Evolutionary conservation across 2,797 vertebrate species (phyloP).

Genomic region (Sebastes trivittatus): DNA sequence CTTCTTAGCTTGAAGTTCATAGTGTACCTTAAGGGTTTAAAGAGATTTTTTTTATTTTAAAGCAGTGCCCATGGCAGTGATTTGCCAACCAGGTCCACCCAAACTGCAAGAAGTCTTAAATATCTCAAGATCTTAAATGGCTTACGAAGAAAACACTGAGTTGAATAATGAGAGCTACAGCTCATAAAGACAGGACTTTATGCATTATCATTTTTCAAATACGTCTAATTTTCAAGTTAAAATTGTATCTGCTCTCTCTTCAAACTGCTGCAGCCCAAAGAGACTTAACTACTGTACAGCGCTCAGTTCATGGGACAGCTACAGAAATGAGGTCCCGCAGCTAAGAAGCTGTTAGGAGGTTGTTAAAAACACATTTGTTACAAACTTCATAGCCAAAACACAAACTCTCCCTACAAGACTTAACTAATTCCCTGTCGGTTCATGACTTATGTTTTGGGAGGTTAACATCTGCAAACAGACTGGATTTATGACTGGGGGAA

Average conservation of each 20-base stretch:
- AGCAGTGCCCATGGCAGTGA: not conserved
- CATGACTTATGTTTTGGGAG: slow-evolving; percentile 63
- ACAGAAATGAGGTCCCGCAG: slow-evolving; percentile 22
- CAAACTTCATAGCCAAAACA: slow-evolving; percentile 37
- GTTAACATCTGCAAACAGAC: slow-evolving; percentile 62
- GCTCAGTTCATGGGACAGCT: slow-evolving; percentile 18
- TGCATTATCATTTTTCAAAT: not conserved
- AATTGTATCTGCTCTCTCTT: not conserved
- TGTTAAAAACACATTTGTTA: slow-evolving; percentile 66
- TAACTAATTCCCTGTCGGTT: slow-evolving; percentile 50
- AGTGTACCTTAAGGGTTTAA: slow-evolving; percentile 45
- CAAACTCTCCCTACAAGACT: slow-evolving; percentile 39
- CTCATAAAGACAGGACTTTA: not conserved
- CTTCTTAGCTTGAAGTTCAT: slow-evolving; percentile 18
- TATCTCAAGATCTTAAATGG: slow-evolving; percentile 36
- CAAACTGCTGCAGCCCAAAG: not conserved
- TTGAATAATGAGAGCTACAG: slow-evolving; percentile 9
- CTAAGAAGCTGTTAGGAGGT: slow-evolving; percentile 40
- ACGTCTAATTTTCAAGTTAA: not conserved
- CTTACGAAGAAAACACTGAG: slow-evolving; percentile 13
- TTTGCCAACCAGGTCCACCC: slow-evolving; percentile 44
- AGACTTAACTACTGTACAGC: slow-evolving; percentile 39
- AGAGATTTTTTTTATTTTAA: slow-evolving; percentile 19
- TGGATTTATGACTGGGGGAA: slow-evolving; percentile 61
- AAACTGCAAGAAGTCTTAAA: slow-evolving; percentile 20